A percentile compares a stretch with the other conserved stretches of the same genome.
Conservation (phyloP, 1,140 invertebrate species). For the Babylonia areolata region DNA sequence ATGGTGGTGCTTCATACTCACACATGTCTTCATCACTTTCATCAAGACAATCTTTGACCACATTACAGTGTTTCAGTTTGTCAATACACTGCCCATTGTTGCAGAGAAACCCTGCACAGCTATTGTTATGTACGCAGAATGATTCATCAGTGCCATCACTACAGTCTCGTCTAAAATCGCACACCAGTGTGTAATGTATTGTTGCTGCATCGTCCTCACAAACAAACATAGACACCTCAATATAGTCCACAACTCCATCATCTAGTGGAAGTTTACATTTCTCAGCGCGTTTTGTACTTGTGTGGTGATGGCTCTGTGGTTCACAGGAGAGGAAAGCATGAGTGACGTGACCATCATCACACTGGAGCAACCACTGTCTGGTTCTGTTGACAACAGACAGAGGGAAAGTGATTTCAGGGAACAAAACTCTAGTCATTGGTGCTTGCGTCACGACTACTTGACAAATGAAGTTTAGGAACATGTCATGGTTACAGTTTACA, state of each 20-base stretch:
- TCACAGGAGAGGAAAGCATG: slow-evolving; percentile 4
- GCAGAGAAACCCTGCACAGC: slow-evolving; percentile 14
- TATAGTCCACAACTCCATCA: background rate
- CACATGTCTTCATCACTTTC: background rate
- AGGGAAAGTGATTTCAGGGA: background rate
- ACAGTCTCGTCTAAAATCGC: slow-evolving; percentile 27
- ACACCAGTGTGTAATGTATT: slow-evolving; percentile 24
- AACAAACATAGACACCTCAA: background rate
- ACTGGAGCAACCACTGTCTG: background rate
- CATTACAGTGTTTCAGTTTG: background rate
- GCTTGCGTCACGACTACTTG: too few species aligned
- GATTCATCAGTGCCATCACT: background rate
- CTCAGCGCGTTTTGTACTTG: too few species aligned
- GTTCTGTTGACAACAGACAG: background rate
- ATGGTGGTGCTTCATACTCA: background rate
- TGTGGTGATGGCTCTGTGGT: background rate
- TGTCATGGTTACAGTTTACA: background rate
- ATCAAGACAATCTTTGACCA: background rate
- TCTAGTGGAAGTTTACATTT: too few species aligned
- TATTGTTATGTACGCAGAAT: background rate
- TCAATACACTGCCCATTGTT: slow-evolving; percentile 21
- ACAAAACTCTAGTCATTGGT: background rate
- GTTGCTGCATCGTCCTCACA: background rate
- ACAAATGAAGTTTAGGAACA: background rate
- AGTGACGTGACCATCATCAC: background rate